phyloP scores from a whole-genome alignment of 2,797 vertebrate genomes.

The Enteromius paludinosus region DNA sequence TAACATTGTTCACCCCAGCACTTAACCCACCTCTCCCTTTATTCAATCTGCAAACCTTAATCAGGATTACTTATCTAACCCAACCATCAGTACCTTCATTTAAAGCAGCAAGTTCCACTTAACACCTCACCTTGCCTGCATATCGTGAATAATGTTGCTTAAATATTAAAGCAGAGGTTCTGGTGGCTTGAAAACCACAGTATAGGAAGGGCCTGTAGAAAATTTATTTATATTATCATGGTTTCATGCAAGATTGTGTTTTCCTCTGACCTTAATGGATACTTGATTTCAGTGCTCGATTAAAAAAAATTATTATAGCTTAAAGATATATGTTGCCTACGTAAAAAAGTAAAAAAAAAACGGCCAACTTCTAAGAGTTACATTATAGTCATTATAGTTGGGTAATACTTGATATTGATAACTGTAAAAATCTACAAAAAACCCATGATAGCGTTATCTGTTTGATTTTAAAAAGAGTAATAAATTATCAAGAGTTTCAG shows the following conservation, averaged over 20 bases:
- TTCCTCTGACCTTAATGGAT: background rate
- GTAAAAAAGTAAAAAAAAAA: too few relatives aligned
- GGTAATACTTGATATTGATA: background rate
- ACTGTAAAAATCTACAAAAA: background rate
- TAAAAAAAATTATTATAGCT: background rate
- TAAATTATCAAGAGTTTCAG: background rate
- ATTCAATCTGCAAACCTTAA: constrained; percentile 16
- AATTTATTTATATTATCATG: background rate
- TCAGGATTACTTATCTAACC: constrained; percentile 33
- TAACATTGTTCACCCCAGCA: constrained; percentile 80
- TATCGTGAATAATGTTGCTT: background rate
- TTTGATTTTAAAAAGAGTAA: background rate
- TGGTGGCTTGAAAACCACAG: background rate
- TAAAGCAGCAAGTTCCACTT: constrained; percentile 14
- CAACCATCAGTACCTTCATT: constrained; percentile 12
- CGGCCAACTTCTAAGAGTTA: background rate
- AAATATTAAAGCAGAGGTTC: constrained; percentile 19
- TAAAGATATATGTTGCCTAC: background rate
- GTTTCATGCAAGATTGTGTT: background rate
- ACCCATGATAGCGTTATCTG: background rate
- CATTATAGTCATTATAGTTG: background rate
- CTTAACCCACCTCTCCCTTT: constrained; percentile 64
- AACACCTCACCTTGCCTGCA: constrained; percentile 18
- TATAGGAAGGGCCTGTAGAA: background rate
- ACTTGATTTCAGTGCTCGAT: background rate